Conservation (phyloP, 2,797 vertebrate species). For the Halcyon leucocephala region DNA sequence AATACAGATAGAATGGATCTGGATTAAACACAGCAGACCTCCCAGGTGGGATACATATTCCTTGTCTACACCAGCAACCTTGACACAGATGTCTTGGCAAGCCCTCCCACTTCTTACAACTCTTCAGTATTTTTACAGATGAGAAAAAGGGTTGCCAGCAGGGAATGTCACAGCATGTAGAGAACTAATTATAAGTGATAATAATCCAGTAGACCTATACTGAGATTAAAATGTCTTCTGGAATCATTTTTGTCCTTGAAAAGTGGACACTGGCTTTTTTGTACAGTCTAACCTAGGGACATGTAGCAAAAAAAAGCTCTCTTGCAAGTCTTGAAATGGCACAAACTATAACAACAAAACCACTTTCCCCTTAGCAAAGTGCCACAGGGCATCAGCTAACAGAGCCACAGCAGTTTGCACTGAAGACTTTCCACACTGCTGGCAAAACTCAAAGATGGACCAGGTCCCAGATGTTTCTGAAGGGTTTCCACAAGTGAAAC, state of each 20-base stretch:
- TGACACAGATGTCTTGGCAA: conserved; percentile 45
- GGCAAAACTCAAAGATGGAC: not conserved
- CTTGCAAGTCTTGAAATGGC: not conserved
- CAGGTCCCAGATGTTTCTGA: not conserved
- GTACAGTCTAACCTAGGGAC: not conserved
- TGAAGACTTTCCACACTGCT: not conserved
- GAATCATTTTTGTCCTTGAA: not conserved
- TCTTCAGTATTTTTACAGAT: conserved; percentile 22
- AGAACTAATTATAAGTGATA: conserved; percentile 34
- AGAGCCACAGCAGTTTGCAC: not conserved
- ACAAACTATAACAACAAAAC: not conserved
- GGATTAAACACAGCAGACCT: conserved; percentile 5
- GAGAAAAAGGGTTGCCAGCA: conserved; percentile 20
- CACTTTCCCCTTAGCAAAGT: not conserved
- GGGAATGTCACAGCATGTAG: not conserved
- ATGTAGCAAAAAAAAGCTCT: not conserved
- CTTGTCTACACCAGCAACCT: conserved; percentile 17
- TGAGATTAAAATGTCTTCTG: conserved; percentile 4
- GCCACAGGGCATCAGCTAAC: not conserved
- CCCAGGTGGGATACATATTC: not conserved
- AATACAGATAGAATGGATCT: not conserved
- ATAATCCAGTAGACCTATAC: conserved; percentile 28
- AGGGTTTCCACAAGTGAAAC: not conserved
- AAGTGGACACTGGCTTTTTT: not conserved
- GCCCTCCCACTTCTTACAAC: not conserved